These are phyloP conservation scores for Globodera rostochiensis DNA, from an alignment of 1,140 invertebrate genomes.

Conservation along the genomic window DNA sequence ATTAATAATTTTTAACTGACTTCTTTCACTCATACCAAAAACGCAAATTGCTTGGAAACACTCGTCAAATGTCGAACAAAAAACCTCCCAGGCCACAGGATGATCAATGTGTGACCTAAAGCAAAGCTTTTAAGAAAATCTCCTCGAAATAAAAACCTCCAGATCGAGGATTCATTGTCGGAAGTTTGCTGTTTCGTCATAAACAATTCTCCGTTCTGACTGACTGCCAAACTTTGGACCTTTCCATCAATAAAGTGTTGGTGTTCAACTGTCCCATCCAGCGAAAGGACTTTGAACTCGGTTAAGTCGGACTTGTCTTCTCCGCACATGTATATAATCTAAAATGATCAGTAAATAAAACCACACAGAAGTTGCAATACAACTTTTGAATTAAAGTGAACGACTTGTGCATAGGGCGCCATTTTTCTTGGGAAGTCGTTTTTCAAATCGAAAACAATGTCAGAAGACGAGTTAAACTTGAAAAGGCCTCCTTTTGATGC, in stretches of 20 bases:
- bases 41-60: slow-evolving; percentile 57
- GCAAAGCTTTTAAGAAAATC: not conserved
- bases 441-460: slow-evolving; percentile 53
- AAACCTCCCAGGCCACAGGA: slow-evolving; percentile 60
- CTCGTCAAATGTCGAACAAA: slow-evolving; percentile 50
- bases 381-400: slow-evolving; percentile 54
- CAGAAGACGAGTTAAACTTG: slow-evolving; percentile 47
- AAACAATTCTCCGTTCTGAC: slow-evolving; percentile 53
- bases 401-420: slow-evolving; percentile 59
- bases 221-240: slow-evolving; percentile 55
- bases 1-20: not conserved
- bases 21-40: slow-evolving; percentile 29
- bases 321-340: slow-evolving; percentile 58
- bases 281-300: slow-evolving; percentile 51
- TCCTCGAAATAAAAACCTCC: slow-evolving; percentile 36
- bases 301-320: slow-evolving; percentile 52
- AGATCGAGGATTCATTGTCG: slow-evolving; percentile 57
- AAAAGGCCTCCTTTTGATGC: slow-evolving; percentile 63
- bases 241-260: slow-evolving; percentile 63
- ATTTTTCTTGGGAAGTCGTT: slow-evolving; percentile 64
- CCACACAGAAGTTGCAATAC: too few relatives aligned
- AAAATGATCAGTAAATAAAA: slow-evolving; percentile 12
- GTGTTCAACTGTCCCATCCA: slow-evolving; percentile 58
- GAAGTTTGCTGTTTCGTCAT: slow-evolving; percentile 47
- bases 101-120: slow-evolving; percentile 51